A percentile compares a stretch with the other conserved stretches of the same genome.
phyloP scores from a whole-genome alignment of 2,797 vertebrate species.

The Pseudomugil gertrudae region DNA sequence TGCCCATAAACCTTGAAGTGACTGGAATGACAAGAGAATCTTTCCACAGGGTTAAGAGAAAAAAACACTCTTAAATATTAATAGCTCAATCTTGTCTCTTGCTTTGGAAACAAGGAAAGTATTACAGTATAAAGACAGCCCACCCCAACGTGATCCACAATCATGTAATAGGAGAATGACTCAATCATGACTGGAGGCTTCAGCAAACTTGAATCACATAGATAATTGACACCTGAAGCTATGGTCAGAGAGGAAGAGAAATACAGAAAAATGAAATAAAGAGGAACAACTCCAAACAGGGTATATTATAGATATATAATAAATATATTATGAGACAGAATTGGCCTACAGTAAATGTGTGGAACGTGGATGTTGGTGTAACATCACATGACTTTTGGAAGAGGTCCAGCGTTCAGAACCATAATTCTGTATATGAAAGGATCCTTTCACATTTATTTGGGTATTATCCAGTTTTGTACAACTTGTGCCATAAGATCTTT shows the following conservation, averaged over 20 bases:
- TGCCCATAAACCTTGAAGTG: slow-evolving; percentile 15
- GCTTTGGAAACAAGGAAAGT: slow-evolving; percentile 30
- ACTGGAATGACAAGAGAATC: slow-evolving; percentile 28
- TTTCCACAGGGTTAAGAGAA: background rate
- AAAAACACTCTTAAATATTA: slow-evolving; percentile 36
- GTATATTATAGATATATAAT: too few relatives aligned
- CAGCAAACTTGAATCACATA: slow-evolving; percentile 45
- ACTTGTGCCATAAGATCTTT: too few relatives aligned
- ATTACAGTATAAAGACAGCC: slow-evolving; percentile 9
- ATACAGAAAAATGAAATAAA: slow-evolving; percentile 3
- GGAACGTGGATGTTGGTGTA: too few relatives aligned
- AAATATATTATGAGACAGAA: slow-evolving; percentile 22
- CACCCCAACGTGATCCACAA: slow-evolving; percentile 30
- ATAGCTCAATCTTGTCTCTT: slow-evolving; percentile 45
- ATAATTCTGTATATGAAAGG: too few relatives aligned
- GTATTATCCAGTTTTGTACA: too few relatives aligned
- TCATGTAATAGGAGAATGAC: slow-evolving; percentile 46
- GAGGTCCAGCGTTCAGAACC: too few relatives aligned
- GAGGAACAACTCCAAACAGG: slow-evolving; percentile 14
- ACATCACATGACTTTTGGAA: too few relatives aligned
- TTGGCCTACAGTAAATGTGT: slow-evolving; percentile 11
- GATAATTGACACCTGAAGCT: slow-evolving; percentile 49
- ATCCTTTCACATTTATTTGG: too few relatives aligned
- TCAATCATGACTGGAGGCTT: slow-evolving; percentile 45
- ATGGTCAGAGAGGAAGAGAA: slow-evolving; percentile 7